phyloP scores from a whole-genome alignment of 2,888 invertebrate species.

The Heteromurus nitidus region DNA sequence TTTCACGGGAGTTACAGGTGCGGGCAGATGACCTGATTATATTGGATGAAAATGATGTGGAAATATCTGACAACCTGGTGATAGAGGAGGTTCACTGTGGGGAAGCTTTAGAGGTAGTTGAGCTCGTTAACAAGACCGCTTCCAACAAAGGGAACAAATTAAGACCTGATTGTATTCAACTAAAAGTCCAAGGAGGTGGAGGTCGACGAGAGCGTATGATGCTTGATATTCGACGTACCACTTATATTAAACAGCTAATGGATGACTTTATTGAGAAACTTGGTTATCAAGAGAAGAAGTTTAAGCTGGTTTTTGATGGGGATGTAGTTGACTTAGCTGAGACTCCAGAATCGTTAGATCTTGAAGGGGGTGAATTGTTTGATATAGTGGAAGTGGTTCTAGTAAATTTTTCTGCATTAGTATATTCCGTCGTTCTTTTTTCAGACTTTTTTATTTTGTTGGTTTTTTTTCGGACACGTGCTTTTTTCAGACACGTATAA shows the following conservation, averaged over 20 bases:
- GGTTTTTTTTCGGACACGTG: too few relatives aligned
- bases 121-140: neutral
- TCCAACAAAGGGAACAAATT: neutral
- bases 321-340: conserved; percentile 27
- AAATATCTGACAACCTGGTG: neutral
- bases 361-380: conserved; percentile 40
- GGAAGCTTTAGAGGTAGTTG: neutral
- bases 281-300: conserved; percentile 15
- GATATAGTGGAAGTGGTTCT: conserved; percentile 48
- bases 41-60: neutral
- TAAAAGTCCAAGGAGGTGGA: neutral
- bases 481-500: too few relatives aligned
- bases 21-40: neutral
- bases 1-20: neutral
- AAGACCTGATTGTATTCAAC: neutral
- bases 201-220: neutral
- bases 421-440: too few relatives aligned
- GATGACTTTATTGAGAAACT: conserved; percentile 36
- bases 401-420: too few relatives aligned
- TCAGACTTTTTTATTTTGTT: too few relatives aligned
- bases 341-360: conserved; percentile 46
- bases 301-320: conserved; percentile 47
- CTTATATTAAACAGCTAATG: conserved; percentile 12
- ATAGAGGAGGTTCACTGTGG: neutral
- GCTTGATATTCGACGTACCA: neutral